Conservation (phyloP, 2,797 vertebrate genomes). For the Bryconaethiops microstoma region DNA sequence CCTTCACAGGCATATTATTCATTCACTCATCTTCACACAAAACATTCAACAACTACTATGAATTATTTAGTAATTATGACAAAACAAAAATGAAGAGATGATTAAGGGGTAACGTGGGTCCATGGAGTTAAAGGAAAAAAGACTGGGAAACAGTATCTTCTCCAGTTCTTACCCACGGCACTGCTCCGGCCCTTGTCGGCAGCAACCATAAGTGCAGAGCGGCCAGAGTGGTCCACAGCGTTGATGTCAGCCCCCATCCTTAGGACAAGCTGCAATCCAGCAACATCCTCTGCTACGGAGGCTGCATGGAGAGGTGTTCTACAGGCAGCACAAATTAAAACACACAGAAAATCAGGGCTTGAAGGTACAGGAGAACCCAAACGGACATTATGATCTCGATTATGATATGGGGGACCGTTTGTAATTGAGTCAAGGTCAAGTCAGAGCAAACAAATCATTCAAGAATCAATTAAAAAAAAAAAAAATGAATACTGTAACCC, state of each 20-base stretch:
- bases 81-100: too few species aligned
- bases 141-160: neutral
- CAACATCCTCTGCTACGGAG: constrained; percentile 92
- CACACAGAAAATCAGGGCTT: too few species aligned
- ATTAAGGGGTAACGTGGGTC: neutral
- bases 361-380: neutral
- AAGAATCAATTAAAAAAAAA: too few species aligned
- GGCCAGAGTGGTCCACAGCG: constrained; percentile 85
- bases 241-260: constrained; percentile 92
- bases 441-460: too few species aligned
- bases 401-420: too few species aligned
- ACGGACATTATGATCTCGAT: neutral
- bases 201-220: constrained; percentile 94
- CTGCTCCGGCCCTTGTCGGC: constrained; percentile 85
- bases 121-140: neutral
- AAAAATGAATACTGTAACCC: too few species aligned
- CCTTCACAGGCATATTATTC: too few species aligned
- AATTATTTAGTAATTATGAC: too few species aligned
- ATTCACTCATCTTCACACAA: too few species aligned
- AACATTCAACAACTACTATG: too few species aligned
- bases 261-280: constrained; percentile 94
- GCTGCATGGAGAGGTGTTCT: constrained; percentile 97
- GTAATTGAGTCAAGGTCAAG: too few species aligned
- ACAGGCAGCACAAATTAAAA: neutral
- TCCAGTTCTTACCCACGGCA: constrained; percentile 53